These are phyloP conservation scores for Tauraco erythrolophus DNA, from an alignment of 2,113 vertebrate genomes.

Conservation along the genomic window DNA sequence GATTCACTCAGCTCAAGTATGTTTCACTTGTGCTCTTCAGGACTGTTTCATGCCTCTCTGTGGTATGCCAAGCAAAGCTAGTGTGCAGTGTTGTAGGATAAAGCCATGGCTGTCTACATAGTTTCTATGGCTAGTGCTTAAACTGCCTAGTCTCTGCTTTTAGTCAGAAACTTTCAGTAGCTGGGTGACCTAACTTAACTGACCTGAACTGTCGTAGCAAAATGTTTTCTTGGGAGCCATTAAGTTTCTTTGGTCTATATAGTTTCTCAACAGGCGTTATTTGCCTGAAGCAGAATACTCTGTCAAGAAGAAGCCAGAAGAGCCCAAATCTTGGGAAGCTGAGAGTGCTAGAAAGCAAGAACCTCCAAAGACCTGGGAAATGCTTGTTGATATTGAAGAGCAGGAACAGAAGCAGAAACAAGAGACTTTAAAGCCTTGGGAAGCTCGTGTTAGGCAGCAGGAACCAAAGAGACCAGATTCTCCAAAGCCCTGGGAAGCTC, in stretches of 20 bases:
- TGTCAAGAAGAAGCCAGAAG: constrained; percentile 70
- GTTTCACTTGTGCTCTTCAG: neutral
- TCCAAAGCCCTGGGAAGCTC: constrained; percentile 75
- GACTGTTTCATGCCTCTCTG: neutral
- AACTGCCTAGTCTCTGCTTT: neutral
- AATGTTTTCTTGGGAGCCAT: constrained; percentile 58
- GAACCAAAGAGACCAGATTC: constrained; percentile 51
- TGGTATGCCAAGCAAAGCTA: neutral
- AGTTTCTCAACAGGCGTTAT: constrained; percentile 90
- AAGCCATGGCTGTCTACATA: neutral
- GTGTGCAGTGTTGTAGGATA: neutral
- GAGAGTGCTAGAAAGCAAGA: constrained; percentile 81
- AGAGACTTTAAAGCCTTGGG: constrained; percentile 70
- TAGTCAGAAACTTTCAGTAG: neutral
- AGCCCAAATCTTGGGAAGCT: constrained; percentile 77
- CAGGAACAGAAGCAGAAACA: constrained; percentile 69
- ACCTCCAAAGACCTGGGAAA: constrained; percentile 87
- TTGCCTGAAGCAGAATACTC: constrained; percentile 72
- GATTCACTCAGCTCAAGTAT: neutral
- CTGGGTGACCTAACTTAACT: constrained; percentile 33
- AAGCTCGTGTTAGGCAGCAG: constrained; percentile 67
- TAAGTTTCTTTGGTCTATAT: constrained; percentile 70
- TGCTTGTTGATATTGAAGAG: constrained; percentile 71
- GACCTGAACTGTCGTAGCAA: constrained; percentile 45
- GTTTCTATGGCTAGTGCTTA: neutral